Conservation (phyloP, 2,113 vertebrate species). For the Megaceryle torquata region DNA sequence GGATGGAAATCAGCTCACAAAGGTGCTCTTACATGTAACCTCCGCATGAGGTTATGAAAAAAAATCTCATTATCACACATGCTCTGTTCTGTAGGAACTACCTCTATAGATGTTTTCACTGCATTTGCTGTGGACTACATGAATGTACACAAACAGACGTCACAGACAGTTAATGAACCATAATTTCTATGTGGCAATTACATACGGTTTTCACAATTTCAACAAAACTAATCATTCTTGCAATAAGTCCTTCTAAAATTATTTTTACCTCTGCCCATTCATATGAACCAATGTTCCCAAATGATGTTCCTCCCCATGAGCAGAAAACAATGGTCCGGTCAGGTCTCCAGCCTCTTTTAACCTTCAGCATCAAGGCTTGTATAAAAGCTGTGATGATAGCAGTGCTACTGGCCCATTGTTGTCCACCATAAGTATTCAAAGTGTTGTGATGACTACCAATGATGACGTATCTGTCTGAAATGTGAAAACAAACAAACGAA, state of each 20-base stretch:
- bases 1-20: neutral
- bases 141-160: neutral
- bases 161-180: neutral
- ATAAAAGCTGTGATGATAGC: slow-evolving; percentile 86
- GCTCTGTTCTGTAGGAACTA: neutral
- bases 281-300: slow-evolving; percentile 89
- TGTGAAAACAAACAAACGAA: neutral
- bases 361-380: slow-evolving; percentile 77
- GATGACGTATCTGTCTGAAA: slow-evolving; percentile 87
- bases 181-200: rapidly evolving
- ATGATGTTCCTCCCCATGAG: slow-evolving; percentile 86
- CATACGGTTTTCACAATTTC: rapidly evolving
- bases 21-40: neutral
- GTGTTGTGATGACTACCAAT: slow-evolving; percentile 83
- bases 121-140: neutral
- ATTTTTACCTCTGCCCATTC: slow-evolving; percentile 93
- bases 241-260: neutral
- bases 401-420: slow-evolving; percentile 81
- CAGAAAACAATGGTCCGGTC: slow-evolving; percentile 88
- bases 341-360: slow-evolving; percentile 85
- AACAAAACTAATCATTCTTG: neutral
- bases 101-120: neutral
- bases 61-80: neutral
- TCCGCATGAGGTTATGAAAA: neutral
- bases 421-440: slow-evolving; percentile 45